Evolutionary conservation across 1,140 invertebrate species (phyloP), one percentile per base, ranked within the genome.

Genomic region (Tetragnatha versicolor): DNA sequence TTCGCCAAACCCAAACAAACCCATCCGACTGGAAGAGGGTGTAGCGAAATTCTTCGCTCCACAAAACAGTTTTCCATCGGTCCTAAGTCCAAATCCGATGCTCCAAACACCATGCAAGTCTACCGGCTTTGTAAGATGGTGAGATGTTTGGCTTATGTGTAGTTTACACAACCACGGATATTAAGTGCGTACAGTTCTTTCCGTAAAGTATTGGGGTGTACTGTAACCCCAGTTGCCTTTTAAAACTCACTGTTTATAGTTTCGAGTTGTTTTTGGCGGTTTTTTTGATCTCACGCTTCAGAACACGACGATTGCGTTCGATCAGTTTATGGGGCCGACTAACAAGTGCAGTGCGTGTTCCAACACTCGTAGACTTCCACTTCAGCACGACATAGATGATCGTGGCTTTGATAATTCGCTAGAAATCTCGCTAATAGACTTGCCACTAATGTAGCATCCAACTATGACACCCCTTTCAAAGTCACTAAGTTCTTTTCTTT

Each of bases 401-500:
- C 7, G 51, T 53, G 51, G 20, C 6, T 53, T 7, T 7, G 51
- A 53, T 53, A 53, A 53, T 10, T 53, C 22, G 7, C 6, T 25
- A 7, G 51, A 7, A 10, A 53, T 25, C 22, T 53, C 51, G 22
- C 51, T 7, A 53, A 53, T 25, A 53, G 51, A 53, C 7, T 14
- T 25, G 22, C 14, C 22, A 53, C 22, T n/a, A n/a, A n/a, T n/a
- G 51, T 53, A 25, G 6, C 51, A 53, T 53, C 51, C 51, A 53
- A n/a, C n/a, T n/a, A n/a, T n/a, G n/a, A n/a, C n/a, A 53, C 51
- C 51, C 22, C 51, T 53, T 53, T 53, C 51, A 53, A 53, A 53
- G 20, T 53, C 51, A 53, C 51, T 53, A 14, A 53, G 51, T 53
- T 53, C 51, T 20, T 25, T 7, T 53, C 51, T 7, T 20, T 53